Percentiles rank a stretch among this genome's conserved stretches.
phyloP scores from a whole-genome alignment of 2,113 vertebrate genomes.

The Brevimyrus niger region DNA sequence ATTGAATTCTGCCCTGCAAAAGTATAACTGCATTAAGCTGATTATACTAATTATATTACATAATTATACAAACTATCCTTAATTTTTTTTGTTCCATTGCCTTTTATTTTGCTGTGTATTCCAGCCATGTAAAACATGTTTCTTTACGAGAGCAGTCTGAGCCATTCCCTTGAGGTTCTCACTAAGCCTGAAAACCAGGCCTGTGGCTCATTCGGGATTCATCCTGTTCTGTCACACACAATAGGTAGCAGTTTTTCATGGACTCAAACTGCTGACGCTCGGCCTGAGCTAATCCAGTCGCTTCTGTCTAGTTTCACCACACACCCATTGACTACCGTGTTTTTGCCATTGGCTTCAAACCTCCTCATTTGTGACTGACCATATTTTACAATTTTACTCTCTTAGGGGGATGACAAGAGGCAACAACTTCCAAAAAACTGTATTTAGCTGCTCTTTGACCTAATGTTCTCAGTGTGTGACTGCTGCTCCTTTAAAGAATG shows the following conservation, averaged over 20 bases:
- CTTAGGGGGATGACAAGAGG: not conserved
- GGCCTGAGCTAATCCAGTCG: constrained; percentile 48
- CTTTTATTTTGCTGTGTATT: constrained; percentile 11
- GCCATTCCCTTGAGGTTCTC: constrained; percentile 43
- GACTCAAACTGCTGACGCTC: constrained; percentile 66
- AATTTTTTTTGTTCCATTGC: not conserved
- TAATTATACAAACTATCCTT: not conserved
- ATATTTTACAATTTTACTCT: not conserved
- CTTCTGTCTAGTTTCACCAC: constrained; percentile 46
- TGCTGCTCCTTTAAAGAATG: constrained; percentile 51
- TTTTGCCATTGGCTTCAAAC: constrained; percentile 23
- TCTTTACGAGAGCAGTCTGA: constrained; percentile 44
- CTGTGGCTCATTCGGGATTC: constrained; percentile 55
- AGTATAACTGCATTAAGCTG: not conserved
- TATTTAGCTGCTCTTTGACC: not conserved
- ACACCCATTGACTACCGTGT: constrained; percentile 21
- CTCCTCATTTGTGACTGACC: not conserved
- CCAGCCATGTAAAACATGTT: constrained; percentile 8
- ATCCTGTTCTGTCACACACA: constrained; percentile 36
- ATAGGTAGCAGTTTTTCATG: constrained; percentile 57
- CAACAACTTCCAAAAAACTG: not conserved
- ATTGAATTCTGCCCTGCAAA: not conserved
- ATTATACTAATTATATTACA: not conserved
- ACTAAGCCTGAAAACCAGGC: constrained; percentile 58
- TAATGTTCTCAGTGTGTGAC: not conserved